phyloP scores from a whole-genome alignment of 2,888 invertebrate genomes.

The Anaspis maculata region DNA sequence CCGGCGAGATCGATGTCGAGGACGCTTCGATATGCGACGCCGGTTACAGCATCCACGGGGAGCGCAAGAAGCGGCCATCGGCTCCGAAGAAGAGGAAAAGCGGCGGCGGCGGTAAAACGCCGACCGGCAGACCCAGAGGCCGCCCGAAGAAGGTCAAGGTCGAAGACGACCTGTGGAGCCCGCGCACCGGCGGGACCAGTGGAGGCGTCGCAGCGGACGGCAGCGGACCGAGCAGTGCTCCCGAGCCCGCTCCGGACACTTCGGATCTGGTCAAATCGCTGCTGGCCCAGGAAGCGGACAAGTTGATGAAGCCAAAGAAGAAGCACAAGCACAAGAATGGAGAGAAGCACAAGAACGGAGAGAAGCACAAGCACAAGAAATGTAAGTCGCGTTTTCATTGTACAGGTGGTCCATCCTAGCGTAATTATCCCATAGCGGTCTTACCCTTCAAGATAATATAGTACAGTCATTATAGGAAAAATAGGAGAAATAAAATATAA shows the following conservation, averaged over 20 bases:
- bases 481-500: too few relatives aligned
- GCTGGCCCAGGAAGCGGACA: slow-evolving; percentile 27
- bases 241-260: slow-evolving; percentile 10
- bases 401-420: too few relatives aligned
- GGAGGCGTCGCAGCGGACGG: slow-evolving; percentile 26
- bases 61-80: slow-evolving; percentile 37
- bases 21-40: slow-evolving; percentile 48
- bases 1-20: slow-evolving; percentile 62
- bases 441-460: too few relatives aligned
- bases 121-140: slow-evolving; percentile 9
- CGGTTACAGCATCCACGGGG: slow-evolving; percentile 45
- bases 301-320: slow-evolving; percentile 29
- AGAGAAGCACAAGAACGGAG: slow-evolving; percentile 35
- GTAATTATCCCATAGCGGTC: slow-evolving; percentile 7
- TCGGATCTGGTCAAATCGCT: slow-evolving; percentile 27
- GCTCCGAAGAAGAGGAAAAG: slow-evolving; percentile 26
- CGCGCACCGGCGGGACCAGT: slow-evolving; percentile 9
- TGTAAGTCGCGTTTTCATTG: too few relatives aligned
- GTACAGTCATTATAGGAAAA: too few relatives aligned
- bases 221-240: slow-evolving; percentile 34
- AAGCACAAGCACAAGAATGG: slow-evolving; percentile 32
- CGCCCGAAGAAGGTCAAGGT: slow-evolving; percentile 13
- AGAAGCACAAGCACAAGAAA: slow-evolving; percentile 32
- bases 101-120: slow-evolving; percentile 10
- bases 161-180: slow-evolving; percentile 4